Base-by-base conservation (phyloP, 2,113 vertebrate species). In the Malurus melanocephalus region DNA sequence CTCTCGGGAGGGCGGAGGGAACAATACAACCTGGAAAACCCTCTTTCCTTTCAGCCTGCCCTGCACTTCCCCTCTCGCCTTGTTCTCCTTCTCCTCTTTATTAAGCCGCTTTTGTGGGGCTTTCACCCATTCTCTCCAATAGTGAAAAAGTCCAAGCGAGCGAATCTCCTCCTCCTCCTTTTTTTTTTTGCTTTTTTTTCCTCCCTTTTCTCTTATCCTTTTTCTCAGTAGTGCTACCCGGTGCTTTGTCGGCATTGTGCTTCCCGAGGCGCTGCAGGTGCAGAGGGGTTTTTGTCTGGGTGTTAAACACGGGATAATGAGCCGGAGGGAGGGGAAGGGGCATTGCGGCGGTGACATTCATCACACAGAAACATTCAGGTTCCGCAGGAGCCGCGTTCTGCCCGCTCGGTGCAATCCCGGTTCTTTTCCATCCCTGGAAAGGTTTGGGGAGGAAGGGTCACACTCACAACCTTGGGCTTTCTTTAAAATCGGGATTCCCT, bases 261-360 rank as follows among this genome's bases (percentile, higher is more conserved):
- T 73, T 66, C 80, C 90, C 90, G 42, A 71, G 90, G 94, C 95
- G 24, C 61, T 82, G 90, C 96, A 96, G 96, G 95, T 96, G 96
- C 95, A 94, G 84, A 40, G 4, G 57, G 73, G 86, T 74, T 96
- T 96, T 95, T 95, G 92, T 96, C 85, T 4, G 85, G 30, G 14
- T 82, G 90, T 88, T 94, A 73, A 90, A 92, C 60, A 5, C 8
- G 0, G 78, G 40, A 38, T 95, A 95, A 96, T 96, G 85, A 94
- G 92, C 48, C 1, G 0, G 60, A 81, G 72, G 71, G 93, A 94
- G 84, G 91, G 65, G 73, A 88, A 62, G 0, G 9, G 55, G 49
- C 80, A 74, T 42, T 55, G 61, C 7, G 1, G 77, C 5, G 0
- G 32, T 22, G 38, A n/a, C 59, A 40, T 87, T 91, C 76, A 40